Conservation (phyloP, 2,888 invertebrate genomes). For the Agrochola macilenta region DNA sequence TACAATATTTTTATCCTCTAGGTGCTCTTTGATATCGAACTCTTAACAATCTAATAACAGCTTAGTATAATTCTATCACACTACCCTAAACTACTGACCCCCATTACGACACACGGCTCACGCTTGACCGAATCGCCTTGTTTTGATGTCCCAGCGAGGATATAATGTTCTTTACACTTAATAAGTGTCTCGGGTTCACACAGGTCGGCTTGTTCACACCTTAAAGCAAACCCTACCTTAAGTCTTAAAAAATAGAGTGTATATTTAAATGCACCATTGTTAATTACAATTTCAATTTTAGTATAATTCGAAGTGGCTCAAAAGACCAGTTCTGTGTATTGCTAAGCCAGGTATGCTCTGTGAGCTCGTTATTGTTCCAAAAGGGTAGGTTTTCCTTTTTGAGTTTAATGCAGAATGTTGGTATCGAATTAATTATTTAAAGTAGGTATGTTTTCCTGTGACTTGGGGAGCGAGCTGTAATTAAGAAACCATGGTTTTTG, state of each 20-base stretch:
- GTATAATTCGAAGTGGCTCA: conserved; percentile 63
- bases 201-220: conserved; percentile 38
- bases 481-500: no score
- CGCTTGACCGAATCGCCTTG: conserved; percentile 61
- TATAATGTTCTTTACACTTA: conserved; percentile 70
- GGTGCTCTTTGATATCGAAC: background rate
- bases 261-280: conserved; percentile 29
- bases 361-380: conserved; percentile 46
- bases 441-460: conserved; percentile 1
- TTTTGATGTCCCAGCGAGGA: conserved; percentile 65
- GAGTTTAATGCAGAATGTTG: conserved; percentile 34
- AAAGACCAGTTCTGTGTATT: conserved; percentile 49
- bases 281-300: conserved; percentile 69
- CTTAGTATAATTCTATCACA: conserved; percentile 40
- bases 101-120: conserved; percentile 28
- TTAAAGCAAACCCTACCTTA: conserved; percentile 38
- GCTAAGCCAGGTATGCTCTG: conserved; percentile 52
- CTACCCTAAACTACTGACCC: conserved; percentile 49
- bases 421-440: conserved; percentile 45
- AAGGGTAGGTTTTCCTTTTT: conserved; percentile 35
- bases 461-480: background rate
- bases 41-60: conserved; percentile 27
- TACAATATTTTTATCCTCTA: no score
- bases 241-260: background rate
- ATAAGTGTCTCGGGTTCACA: conserved; percentile 63